Conservation (phyloP, 2,113 vertebrate species). For the Lophotis ruficrista region DNA sequence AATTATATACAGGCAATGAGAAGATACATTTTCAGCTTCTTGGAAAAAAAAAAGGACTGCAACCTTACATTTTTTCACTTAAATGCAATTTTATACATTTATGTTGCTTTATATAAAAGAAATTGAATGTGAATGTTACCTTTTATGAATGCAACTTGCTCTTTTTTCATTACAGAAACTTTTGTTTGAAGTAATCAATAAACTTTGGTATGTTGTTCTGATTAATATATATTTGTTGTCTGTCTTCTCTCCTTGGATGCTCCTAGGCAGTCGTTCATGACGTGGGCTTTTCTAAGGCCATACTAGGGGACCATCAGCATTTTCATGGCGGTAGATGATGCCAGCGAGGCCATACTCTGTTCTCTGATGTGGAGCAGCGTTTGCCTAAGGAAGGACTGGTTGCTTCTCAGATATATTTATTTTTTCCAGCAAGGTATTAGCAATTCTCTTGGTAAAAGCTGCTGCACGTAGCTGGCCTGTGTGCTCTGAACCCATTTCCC, state of each 20-base stretch:
- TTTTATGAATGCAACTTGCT: constrained; percentile 82
- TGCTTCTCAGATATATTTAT: neutral
- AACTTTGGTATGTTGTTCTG: constrained; percentile 84
- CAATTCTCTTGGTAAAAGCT: neutral
- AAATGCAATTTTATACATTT: constrained; percentile 80
- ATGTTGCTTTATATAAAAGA: constrained; percentile 78
- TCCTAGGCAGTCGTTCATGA: neutral
- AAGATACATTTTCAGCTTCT: constrained; percentile 77
- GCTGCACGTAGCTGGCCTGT: rapidly evolving
- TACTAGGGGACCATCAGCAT: rapidly evolving
- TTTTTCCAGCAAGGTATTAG: neutral
- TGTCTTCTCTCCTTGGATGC: neutral
- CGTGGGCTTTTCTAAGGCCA: neutral
- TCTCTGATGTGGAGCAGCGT: neutral
- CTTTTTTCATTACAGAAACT: constrained; percentile 79
- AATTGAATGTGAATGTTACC: constrained; percentile 80
- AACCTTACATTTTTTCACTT: constrained; percentile 72
- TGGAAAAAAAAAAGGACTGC: constrained; percentile 58
- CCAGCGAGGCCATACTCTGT: rapidly evolving
- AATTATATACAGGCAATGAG: constrained; percentile 71
- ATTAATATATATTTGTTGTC: constrained; percentile 49
- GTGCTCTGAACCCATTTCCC: neutral
- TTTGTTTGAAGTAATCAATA: constrained; percentile 82
- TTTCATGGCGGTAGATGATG: neutral
- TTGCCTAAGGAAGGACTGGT: neutral